phyloP scores from a whole-genome alignment of 2,797 vertebrate genomes.

The Macropus fuliginosus region DNA sequence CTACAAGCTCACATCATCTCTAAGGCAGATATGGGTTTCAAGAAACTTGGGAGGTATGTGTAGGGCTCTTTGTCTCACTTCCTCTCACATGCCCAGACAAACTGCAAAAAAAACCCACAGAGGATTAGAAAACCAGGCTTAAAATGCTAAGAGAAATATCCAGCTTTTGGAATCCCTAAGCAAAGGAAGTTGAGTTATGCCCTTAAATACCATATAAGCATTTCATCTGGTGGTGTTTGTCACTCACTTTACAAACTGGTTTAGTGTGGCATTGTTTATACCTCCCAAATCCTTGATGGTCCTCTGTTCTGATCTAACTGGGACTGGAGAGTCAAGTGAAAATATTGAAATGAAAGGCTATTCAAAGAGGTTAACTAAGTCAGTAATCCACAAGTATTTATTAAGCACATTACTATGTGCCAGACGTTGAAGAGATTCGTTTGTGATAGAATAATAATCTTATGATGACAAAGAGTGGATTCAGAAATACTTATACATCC shows the following conservation, averaged over 20 bases:
- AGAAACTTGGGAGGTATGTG: neutral
- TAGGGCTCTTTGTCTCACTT: neutral
- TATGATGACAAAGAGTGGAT: neutral
- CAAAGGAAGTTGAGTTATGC: neutral
- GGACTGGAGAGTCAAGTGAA: neutral
- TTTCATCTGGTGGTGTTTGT: neutral
- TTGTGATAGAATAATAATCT: neutral
- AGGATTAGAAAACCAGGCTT: conserved; percentile 26
- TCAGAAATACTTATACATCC: neutral
- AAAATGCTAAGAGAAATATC: neutral
- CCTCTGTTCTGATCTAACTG: neutral
- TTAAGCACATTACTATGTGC: neutral
- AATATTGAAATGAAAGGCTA: neutral
- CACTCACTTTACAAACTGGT: neutral
- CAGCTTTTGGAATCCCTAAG: neutral
- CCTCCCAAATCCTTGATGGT: neutral
- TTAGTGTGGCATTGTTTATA: neutral
- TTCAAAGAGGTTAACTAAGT: neutral
- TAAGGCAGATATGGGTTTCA: neutral
- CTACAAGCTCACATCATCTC: neutral
- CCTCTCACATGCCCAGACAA: neutral
- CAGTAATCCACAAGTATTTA: neutral
- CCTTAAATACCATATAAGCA: neutral
- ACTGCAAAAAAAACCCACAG: neutral
- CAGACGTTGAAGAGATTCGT: neutral